phyloP scores from a whole-genome alignment of 1,140 invertebrate genomes.

The Geopemphigus sp. region DNA sequence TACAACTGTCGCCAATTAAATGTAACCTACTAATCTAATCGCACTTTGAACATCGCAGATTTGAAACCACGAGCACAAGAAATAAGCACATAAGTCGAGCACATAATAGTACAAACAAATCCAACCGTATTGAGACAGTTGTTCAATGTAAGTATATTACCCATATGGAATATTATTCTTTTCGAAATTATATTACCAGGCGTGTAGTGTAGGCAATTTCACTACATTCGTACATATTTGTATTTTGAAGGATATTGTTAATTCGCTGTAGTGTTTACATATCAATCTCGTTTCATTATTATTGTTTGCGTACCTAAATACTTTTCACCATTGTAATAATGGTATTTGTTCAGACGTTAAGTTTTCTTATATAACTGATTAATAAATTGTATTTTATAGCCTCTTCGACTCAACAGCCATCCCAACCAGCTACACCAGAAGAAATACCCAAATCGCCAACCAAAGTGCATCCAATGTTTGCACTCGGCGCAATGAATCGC shows the following conservation, averaged over 20 bases:
- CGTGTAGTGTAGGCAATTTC: conserved; percentile 34
- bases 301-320: no score
- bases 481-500: conserved; percentile 32
- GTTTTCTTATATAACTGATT: no score
- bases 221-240: conserved; percentile 7
- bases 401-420: background rate
- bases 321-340: no score
- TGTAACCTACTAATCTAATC: background rate
- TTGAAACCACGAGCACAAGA: conserved; percentile 42
- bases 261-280: background rate
- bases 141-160: conserved; percentile 5
- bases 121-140: background rate
- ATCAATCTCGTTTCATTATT: no score
- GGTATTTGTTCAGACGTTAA: no score
- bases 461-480: conserved; percentile 29
- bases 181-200: conserved; percentile 1
- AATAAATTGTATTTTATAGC: background rate
- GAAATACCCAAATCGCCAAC: background rate
- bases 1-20: background rate
- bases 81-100: conserved; percentile 46
- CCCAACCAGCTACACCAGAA: conserved; percentile 7
- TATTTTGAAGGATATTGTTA: background rate
- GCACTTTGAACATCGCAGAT: background rate
- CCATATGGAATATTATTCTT: background rate
- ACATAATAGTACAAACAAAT: conserved; percentile 33